Base-by-base conservation (phyloP, 2,797 vertebrate genomes). In the Chloroceryle amazona region DNA sequence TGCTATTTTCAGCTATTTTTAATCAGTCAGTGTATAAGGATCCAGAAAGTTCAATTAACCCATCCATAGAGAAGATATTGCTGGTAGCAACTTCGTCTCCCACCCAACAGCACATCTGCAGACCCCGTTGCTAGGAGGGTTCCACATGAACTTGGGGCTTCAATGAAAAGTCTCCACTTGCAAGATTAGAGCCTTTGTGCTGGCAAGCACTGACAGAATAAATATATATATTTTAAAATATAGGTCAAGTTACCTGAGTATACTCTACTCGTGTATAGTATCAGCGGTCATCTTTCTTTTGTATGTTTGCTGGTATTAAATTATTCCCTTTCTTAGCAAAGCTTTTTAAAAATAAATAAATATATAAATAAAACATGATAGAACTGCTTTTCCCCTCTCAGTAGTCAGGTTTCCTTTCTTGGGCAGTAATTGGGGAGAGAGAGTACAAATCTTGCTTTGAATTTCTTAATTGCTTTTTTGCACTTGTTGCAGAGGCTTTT, bases 301-400 rank as follows among this genome's bases (percentile, higher is more conserved):
- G 89, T 97, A 70, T 88, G 91, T 81, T 91, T 94, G 73, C 71
- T 44, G 47, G 70, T 93, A 86, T 81, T 96, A 93, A 95, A 97
- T 96, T 96, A 96, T 97, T 97, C 95, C 70, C 93, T 97, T 97
- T 96, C 93, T 95, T 81, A 95, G 94, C 80, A 91, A 95, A 94
- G 75, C 70, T 95, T 95, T 93, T 97, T 70, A 96, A 94, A 97
- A 96, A 95, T 97, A 95, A 96, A 97, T 97, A 97, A 97, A 97
- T 96, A 96, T 93, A 91, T 97, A 96, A 94, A 97, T 96, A 96
- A 97, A 96, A 94, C 82, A 97, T 95, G 82, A 95, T 57, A 96
- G 95, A 88, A 79, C 58, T 95, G 80, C 87, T 96, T 96, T 97
- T 86, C 89, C 87, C 91, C 70, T 93, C 85, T 95, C 94, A 97